Evolutionary conservation across 2,797 vertebrate species (phyloP), one percentile per base, ranked within the genome.

Genomic region (Poeciliopsis infans): DNA sequence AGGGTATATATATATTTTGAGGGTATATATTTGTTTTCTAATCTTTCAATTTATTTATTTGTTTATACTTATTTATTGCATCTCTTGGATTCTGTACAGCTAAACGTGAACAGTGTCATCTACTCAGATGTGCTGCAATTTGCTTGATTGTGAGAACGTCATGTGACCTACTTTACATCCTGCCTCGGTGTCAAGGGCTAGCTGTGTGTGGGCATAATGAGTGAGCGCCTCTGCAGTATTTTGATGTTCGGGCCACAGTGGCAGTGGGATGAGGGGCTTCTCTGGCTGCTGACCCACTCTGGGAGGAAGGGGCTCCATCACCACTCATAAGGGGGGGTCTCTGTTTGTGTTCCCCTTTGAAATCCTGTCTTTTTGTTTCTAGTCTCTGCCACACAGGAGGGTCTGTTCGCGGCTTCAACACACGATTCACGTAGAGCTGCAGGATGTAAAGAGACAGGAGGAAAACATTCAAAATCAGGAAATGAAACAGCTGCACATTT

Each of bases 141-240:
- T 20, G 49, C 84, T 33, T 69, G 77, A 16, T 64, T 16, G 47
- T 71, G 74, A 68, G 76, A 80, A 77, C 80, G 68, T 80, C 83
- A 77, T 74, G 72, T 87, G 87, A 90, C 88, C 90, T 68, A 91
- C 73, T 92, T 93, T 84, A 81, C 77, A 77, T 83, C 23, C 68
- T 76, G 57, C 80, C 64, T 78, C 74, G 8, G 74, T 1, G 73
- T n/a, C 10, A 20, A 53, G 45, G 28, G 3, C 33, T 3, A 45
- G 53, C 7, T 46, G 28, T 70, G 53, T 71, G 73, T 77, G 73
- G 77, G 43, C 59, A 51, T 23, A 8, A 61, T 72, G 41, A 72
- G 70, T 51, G 41, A 57, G 64, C 59, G 75, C 59, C 75, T 75
- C 74, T 74, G 28, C 46, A 70, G 53, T 49, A 45, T 51, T 59